A percentile compares a stretch with the other conserved stretches of the same genome.
Conservation (phyloP, 35 echinoderm and acorn worm species). For the Hemicentrotus pulcherrimus region DNA sequence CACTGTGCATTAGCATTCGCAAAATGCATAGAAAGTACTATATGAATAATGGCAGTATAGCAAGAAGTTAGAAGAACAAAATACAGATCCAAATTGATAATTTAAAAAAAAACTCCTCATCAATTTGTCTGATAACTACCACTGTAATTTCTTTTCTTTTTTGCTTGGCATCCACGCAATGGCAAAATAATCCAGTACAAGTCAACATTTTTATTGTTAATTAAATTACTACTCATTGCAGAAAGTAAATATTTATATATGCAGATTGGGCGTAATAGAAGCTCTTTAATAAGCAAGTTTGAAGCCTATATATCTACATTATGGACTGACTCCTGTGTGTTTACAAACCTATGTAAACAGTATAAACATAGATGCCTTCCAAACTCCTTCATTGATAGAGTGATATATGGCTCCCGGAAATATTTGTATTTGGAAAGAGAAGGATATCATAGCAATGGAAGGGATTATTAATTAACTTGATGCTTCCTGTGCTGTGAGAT, state of each 20-base stretch:
- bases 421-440: not conserved
- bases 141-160: too few species aligned
- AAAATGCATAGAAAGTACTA: too few species aligned
- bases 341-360: not conserved
- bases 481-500: too few species aligned
- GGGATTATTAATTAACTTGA: too few species aligned
- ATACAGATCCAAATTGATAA: too few species aligned
- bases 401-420: not conserved
- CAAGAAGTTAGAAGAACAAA: too few species aligned
- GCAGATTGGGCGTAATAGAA: not conserved
- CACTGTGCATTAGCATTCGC: too few species aligned
- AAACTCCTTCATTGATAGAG: not conserved
- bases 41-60: too few species aligned
- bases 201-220: not conserved
- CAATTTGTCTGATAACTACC: too few species aligned
- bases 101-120: too few species aligned
- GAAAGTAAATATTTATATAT: conserved; percentile 7
- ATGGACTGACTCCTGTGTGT: not conserved
- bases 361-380: not conserved
- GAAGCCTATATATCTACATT: not conserved
- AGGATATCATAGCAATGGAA: not conserved
- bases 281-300: not conserved
- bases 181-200: too few species aligned
- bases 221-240: not conserved
- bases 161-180: too few species aligned